phyloP scores from a whole-genome alignment of 2,888 invertebrate species.

The Stenichneumon culpator region DNA sequence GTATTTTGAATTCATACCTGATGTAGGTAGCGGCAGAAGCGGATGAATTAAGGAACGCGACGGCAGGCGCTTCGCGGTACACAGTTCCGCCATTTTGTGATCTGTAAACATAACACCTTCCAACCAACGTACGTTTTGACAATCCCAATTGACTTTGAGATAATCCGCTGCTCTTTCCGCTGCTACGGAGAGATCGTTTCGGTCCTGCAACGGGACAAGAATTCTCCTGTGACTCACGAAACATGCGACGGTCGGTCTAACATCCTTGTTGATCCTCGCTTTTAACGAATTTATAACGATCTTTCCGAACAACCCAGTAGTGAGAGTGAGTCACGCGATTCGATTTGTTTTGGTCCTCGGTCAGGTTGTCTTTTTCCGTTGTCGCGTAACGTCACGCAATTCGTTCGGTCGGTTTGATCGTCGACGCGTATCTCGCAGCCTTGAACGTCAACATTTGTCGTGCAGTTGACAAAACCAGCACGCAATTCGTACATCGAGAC shows the following conservation, averaged over 20 bases:
- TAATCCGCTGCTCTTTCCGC: constrained; percentile 22
- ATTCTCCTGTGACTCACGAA: neutral
- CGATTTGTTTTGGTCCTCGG: constrained; percentile 61
- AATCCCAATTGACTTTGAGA: constrained; percentile 52
- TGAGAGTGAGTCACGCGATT: constrained; percentile 58
- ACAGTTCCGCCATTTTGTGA: constrained; percentile 56
- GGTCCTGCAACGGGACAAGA: neutral
- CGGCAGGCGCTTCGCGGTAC: neutral
- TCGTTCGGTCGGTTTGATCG: neutral
- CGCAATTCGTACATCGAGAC: neutral
- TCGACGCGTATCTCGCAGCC: neutral
- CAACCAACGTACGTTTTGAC: constrained; percentile 58
- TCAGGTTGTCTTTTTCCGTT: constrained; percentile 28
- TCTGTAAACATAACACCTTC: constrained; percentile 29
- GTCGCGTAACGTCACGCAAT: constrained; percentile 51
- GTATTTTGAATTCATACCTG: neutral
- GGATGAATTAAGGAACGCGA: neutral
- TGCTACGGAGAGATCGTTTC: neutral
- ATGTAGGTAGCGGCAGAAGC: neutral
- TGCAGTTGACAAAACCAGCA: constrained; percentile 33
- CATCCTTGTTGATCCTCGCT: neutral
- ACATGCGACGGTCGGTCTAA: neutral
- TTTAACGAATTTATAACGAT: constrained; percentile 33
- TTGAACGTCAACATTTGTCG: constrained; percentile 16
- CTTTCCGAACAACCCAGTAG: constrained; percentile 40